phyloP scores from a whole-genome alignment of 2,797 vertebrate genomes.

The Sebastes trivittatus region DNA sequence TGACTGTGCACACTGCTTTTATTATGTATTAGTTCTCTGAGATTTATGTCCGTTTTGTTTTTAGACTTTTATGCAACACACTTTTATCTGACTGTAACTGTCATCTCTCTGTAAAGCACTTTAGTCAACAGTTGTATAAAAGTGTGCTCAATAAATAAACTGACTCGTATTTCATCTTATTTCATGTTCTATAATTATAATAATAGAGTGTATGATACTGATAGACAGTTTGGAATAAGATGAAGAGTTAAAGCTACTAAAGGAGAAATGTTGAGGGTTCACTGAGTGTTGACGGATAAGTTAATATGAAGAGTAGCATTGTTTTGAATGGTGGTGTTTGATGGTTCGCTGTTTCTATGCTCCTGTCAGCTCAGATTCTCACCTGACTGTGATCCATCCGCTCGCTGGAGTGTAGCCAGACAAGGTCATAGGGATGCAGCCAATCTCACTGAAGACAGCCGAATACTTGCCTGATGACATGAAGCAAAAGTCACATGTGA shows the following conservation, averaged over 20 bases:
- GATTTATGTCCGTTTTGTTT: not conserved
- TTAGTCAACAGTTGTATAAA: not conserved
- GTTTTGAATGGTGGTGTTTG: not conserved
- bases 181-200: not conserved
- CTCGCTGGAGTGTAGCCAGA: not conserved
- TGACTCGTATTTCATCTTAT: not conserved
- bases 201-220: not conserved
- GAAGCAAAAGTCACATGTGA: not conserved
- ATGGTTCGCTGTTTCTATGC: not conserved
- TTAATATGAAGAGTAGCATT: not conserved
- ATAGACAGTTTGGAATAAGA: not conserved
- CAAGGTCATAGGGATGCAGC: conserved; percentile 61
- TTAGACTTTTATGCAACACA: not conserved
- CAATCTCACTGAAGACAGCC: conserved; percentile 46
- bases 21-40: not conserved
- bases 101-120: not conserved
- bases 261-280: not conserved
- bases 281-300: not conserved
- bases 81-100: not conserved
- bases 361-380: not conserved
- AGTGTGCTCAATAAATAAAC: not conserved
- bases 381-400: conserved; percentile 61
- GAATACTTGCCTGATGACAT: conserved; percentile 35
- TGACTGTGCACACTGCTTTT: not conserved
- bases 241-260: not conserved